Evolutionary conservation across 2,888 invertebrate species (phyloP).

Genomic region (Mesorhabditis belari): DNA sequence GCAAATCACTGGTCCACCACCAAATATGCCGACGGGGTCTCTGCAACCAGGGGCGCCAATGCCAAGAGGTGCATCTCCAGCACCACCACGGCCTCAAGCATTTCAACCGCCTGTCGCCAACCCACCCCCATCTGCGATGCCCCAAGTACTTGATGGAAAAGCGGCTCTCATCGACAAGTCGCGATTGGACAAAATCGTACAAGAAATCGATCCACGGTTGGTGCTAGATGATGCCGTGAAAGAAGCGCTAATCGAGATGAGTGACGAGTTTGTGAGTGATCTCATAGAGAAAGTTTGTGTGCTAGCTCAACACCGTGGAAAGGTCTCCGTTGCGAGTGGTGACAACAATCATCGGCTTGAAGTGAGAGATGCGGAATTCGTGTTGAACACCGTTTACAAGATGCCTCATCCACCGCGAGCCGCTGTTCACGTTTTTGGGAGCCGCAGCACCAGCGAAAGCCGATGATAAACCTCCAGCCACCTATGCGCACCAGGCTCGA

Average conservation of each 20-base stretch:
- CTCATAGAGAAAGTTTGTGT: slow-evolving; percentile 23
- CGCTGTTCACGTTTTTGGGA: slow-evolving; percentile 54
- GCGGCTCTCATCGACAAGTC: slow-evolving; percentile 57
- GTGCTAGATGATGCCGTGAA: slow-evolving; percentile 96
- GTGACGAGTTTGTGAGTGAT: slow-evolving; percentile 33
- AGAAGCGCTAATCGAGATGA: slow-evolving; percentile 55
- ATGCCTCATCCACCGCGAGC: slow-evolving; percentile 75
- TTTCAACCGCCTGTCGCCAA: too few relatives aligned
- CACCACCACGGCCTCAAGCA: background rate
- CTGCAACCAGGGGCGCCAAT: background rate
- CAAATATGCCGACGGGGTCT: background rate
- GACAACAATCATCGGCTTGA: slow-evolving; percentile 13
- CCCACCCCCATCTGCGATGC: too few relatives aligned
- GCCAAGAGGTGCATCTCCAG: background rate
- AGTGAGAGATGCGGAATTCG: slow-evolving; percentile 29
- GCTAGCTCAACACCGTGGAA: slow-evolving; percentile 16
- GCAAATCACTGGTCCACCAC: background rate
- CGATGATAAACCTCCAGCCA: background rate
- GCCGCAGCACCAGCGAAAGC: background rate
- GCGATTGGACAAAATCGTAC: slow-evolving; percentile 79
- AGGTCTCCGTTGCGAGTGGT: background rate
- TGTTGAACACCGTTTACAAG: slow-evolving; percentile 25
- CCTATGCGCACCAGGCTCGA: background rate
- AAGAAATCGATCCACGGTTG: slow-evolving; percentile 88
- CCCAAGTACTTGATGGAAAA: background rate